Percentiles rank a stretch among this genome's conserved stretches.
These are phyloP conservation scores for Hesperophylax magnus DNA, from an alignment of 1,140 invertebrate genomes.

Conservation along the genomic window DNA sequence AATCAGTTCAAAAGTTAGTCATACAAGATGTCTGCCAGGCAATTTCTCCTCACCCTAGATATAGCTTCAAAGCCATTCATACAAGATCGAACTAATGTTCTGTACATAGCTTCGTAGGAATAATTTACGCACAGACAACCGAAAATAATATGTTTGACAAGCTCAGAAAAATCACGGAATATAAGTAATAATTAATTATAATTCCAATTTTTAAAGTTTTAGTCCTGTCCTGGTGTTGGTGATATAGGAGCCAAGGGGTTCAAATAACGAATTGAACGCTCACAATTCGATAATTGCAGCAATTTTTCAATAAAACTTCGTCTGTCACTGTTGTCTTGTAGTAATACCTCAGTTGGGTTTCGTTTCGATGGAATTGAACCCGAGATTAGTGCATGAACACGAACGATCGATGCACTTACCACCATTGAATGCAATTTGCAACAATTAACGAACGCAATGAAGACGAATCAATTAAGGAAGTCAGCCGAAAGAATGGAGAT, in stretches of 20 bases:
- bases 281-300: slow-evolving; percentile 24
- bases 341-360: not conserved
- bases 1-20: too few relatives aligned
- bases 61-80: too few relatives aligned
- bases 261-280: not conserved
- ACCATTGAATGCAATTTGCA: not conserved
- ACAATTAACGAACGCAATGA: not conserved
- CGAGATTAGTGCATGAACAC: not conserved
- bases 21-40: too few relatives aligned
- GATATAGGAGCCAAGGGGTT: not conserved
- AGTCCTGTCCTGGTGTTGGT: not conserved
- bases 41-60: too few relatives aligned
- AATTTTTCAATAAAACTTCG: slow-evolving; percentile 27
- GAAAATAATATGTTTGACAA: too few relatives aligned
- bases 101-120: too few relatives aligned
- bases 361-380: not conserved
- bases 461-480: not conserved
- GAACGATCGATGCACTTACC: not conserved
- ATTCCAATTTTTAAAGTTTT: too few relatives aligned
- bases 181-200: too few relatives aligned
- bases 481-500: not conserved
- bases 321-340: not conserved
- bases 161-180: too few relatives aligned
- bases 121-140: too few relatives aligned
- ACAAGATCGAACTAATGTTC: too few relatives aligned